Evolutionary conservation across 2,113 vertebrate genomes (phyloP).

Genomic region (Recurvirostra avosetta): DNA sequence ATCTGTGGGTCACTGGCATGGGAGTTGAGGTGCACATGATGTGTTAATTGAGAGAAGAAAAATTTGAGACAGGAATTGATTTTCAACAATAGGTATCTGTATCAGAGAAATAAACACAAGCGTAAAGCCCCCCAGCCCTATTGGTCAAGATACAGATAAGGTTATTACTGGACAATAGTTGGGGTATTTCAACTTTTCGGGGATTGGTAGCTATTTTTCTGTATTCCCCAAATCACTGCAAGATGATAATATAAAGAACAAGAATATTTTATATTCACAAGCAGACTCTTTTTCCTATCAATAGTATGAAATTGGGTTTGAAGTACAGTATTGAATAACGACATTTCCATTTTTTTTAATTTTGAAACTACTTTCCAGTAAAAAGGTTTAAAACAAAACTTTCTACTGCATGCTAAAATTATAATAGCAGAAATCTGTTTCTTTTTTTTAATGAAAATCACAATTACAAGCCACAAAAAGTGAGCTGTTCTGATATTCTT

Average conservation of each 20-base stretch:
- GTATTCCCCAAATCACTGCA: background rate
- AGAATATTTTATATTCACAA: background rate
- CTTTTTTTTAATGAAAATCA: background rate
- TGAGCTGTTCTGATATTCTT: background rate
- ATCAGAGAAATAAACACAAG: background rate
- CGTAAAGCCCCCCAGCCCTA: background rate
- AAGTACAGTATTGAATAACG: background rate
- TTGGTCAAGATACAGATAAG: background rate
- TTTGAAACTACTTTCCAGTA: background rate
- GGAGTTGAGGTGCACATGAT: background rate
- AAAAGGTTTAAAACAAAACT: background rate
- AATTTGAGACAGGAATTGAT: background rate
- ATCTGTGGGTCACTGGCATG: background rate
- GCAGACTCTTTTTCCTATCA: background rate
- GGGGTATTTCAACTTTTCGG: background rate
- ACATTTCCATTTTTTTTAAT: background rate
- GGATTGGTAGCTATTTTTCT: background rate
- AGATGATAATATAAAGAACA: background rate
- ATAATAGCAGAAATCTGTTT: background rate
- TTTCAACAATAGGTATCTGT: background rate
- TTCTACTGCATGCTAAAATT: background rate
- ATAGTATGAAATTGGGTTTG: background rate
- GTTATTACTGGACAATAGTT: fast-evolving
- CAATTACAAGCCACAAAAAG: background rate
- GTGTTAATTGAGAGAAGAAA: slow-evolving; percentile 15